Conservation (phyloP, 2,888 invertebrate species). For the Melanotus villosus region DNA sequence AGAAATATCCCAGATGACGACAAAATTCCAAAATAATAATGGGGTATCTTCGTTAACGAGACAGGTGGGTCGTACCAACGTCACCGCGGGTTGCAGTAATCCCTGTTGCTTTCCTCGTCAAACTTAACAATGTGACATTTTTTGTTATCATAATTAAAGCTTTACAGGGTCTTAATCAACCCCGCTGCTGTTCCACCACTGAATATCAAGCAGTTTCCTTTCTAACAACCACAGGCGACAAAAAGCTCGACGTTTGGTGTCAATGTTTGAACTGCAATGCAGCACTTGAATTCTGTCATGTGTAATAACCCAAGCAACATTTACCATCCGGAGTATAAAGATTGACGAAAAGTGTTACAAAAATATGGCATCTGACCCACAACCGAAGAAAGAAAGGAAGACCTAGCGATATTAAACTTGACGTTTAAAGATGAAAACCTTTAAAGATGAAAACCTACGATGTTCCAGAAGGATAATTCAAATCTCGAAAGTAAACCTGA, state of each 20-base stretch:
- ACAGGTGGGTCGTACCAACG: too few species aligned
- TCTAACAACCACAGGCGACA: constrained; percentile 8
- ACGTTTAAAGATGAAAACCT: not conserved
- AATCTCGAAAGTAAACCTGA: constrained; percentile 58
- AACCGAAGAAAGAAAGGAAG: not conserved
- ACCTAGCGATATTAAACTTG: not conserved
- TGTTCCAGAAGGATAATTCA: constrained; percentile 26
- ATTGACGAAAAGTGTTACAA: not conserved
- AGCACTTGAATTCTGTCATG: constrained; percentile 13
- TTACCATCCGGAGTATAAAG: not conserved
- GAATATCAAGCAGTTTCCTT: constrained; percentile 16
- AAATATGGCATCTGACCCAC: not conserved
- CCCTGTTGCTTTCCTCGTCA: not conserved
- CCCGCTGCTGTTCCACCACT: constrained; percentile 5
- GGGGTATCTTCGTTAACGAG: too few species aligned
- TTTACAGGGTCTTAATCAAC: constrained; percentile 1
- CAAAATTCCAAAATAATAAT: not conserved
- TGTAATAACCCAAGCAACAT: not conserved
- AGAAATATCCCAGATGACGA: constrained; percentile 5
- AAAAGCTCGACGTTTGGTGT: constrained; percentile 1
- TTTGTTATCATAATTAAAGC: constrained; percentile 7
- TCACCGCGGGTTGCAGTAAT: not conserved
- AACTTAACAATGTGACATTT: constrained; percentile 1
- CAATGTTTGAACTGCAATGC: constrained; percentile 32
- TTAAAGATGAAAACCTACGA: not conserved